phyloP scores from a whole-genome alignment of 1,140 invertebrate species.

The Potamilus streckersoni region DNA sequence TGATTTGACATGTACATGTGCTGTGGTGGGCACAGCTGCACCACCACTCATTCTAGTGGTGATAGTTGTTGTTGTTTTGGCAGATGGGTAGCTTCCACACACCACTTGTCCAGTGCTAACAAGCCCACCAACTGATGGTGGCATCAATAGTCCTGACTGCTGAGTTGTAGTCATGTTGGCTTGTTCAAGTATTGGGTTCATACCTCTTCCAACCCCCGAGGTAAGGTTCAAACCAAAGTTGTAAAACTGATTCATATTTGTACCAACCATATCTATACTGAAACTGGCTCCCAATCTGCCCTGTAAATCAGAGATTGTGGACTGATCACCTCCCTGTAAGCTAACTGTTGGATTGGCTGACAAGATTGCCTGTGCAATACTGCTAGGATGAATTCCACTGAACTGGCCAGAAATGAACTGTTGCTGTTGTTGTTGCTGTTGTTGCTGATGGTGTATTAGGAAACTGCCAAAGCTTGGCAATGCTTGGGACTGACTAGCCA shows the following conservation, averaged over 20 bases:
- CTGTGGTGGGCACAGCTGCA: constrained; percentile 3
- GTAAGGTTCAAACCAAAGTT: neutral
- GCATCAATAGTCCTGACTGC: constrained; percentile 6
- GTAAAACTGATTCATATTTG: constrained; percentile 4
- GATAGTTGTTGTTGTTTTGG: constrained; percentile 17
- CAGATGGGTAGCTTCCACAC: constrained; percentile 6
- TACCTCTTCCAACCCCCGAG: neutral
- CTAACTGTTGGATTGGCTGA: constrained; percentile 7
- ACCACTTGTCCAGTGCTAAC: neutral
- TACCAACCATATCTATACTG: neutral
- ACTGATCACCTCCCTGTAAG: constrained; percentile 3
- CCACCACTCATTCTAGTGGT: constrained; percentile 11
- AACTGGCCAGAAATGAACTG: constrained; percentile 6
- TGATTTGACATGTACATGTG: constrained; percentile 3
- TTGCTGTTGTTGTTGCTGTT: constrained; percentile 37
- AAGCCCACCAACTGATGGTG: constrained; percentile 3
- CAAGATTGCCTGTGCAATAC: too few relatives aligned
- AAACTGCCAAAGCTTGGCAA: constrained; percentile 51
- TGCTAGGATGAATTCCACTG: too few relatives aligned
- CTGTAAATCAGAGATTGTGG: constrained; percentile 1
- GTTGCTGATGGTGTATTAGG: constrained; percentile 45
- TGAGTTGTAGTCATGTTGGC: neutral
- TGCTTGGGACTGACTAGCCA: constrained; percentile 18
- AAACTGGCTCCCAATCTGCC: neutral
- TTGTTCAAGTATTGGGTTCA: neutral